Base-by-base conservation (phyloP, 92 coral and sea anemone species). In the Zoanthus solanderi region DNA sequence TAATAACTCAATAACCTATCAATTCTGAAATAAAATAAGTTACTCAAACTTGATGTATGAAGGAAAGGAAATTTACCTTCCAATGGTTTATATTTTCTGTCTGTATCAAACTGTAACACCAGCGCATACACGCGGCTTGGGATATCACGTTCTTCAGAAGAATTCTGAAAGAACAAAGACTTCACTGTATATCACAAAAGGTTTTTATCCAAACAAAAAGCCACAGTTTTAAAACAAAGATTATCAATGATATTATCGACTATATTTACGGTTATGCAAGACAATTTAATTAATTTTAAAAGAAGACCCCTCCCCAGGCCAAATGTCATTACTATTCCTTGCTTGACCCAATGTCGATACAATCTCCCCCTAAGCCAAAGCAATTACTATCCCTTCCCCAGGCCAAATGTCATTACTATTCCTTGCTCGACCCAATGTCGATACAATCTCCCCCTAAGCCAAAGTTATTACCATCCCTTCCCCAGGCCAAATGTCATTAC, bases 91-190 rank as follows among this genome's bases (percentile, higher is more conserved):
- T 81, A 66, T 45, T 57, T 63, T 32, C 63, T 28, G 30, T 46
- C 76, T 37, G 85, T 81, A 16, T 63, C 75, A 66, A 81, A 66
- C 75, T 81, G 85, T 18, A 81, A 67, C 58, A 66, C 85, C 46
- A 81, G 31, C 46, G 85, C 85, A 46, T 81, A 81, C 4, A 81
- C 15, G 7, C 85, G 73, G 63, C 74, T 66, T 5, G 85, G 48
- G 1, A 17, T 29, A 4, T 81, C 60, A 10, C 47, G 85, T 11
- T 30, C 31, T 30, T 29, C 48, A 23, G 60, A 37, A 47, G 14
- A 13, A 32, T 66, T 79, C 83, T 78, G 71, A 42, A 44, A 80
- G n/a, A 16, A 78, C 45, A 2, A 42, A 10, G 57, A 76, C 2
- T 31, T 34, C 16, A 34, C 45, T 7, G 46, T 34, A 30, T 30